A percentile compares a stretch with the other conserved stretches of the same genome.
These are phyloP conservation scores for Gymnoscelis rufifasciata DNA, from an alignment of 2,888 invertebrate genomes.

Conservation along the genomic window DNA sequence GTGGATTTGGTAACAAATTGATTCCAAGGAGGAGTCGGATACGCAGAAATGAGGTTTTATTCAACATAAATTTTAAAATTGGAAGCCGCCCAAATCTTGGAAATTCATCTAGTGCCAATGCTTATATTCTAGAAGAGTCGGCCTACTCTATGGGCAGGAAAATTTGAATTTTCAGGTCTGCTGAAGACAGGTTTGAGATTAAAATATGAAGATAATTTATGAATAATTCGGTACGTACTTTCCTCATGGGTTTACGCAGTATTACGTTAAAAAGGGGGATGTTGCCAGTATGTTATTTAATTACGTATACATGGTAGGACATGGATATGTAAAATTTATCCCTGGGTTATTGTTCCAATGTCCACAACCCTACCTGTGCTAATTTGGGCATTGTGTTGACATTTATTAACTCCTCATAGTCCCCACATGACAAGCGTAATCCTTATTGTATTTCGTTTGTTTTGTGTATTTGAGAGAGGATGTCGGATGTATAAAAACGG, in stretches of 20 bases:
- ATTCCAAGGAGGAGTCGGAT: neutral
- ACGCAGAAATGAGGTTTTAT: slow-evolving; percentile 1
- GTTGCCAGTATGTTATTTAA: no score
- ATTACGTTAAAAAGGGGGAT: no score
- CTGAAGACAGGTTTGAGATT: neutral
- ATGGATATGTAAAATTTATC: no score
- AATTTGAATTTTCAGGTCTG: neutral
- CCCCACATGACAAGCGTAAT: neutral
- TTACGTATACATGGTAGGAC: no score
- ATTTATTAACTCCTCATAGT: neutral
- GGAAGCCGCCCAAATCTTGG: slow-evolving; percentile 1
- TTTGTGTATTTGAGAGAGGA: no score
- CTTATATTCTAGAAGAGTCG: neutral
- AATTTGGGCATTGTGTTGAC: slow-evolving; percentile 1
- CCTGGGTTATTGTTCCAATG: no score
- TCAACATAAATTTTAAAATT: neutral
- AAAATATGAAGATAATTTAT: no score
- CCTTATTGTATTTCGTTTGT: neutral
- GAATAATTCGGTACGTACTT: no score
- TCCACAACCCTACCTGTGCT: neutral
- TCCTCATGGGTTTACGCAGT: no score
- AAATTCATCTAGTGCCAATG: neutral
- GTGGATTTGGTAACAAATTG: neutral
- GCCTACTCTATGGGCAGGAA: neutral
- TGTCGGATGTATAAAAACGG: no score